These are phyloP conservation scores for Formica exsecta DNA, from an alignment of 1,140 invertebrate genomes.

Conservation along the genomic window DNA sequence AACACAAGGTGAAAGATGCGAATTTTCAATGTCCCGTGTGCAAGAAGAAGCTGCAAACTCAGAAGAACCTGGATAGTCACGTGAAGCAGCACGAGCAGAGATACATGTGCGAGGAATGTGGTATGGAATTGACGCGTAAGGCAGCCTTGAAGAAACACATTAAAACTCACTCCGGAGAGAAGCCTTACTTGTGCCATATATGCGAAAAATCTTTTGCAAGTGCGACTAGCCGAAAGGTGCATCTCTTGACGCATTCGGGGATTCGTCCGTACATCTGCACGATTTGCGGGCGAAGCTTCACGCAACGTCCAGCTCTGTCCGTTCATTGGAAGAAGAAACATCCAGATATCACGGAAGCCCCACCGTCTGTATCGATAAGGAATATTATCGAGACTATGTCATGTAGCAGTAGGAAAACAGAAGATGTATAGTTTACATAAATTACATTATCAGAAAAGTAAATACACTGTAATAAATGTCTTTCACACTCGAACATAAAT, in stretches of 20 bases:
- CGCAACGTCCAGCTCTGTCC: constrained; percentile 55
- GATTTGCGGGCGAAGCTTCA: constrained; percentile 74
- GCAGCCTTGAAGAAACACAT: constrained; percentile 87
- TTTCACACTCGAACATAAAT: too few species aligned
- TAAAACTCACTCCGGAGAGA: constrained; percentile 86
- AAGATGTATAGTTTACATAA: background rate
- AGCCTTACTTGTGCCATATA: constrained; percentile 84
- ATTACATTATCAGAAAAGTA: background rate
- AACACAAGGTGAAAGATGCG: constrained; percentile 74
- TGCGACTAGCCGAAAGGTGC: constrained; percentile 79
- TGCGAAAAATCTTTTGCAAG: constrained; percentile 83
- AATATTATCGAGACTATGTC: constrained; percentile 31
- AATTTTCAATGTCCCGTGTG: constrained; percentile 83
- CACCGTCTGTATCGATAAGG: constrained; percentile 57
- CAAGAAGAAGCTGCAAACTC: constrained; percentile 83
- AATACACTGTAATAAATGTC: background rate
- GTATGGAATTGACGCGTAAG: constrained; percentile 73
- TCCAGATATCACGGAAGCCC: constrained; percentile 57
- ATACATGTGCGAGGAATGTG: constrained; percentile 74
- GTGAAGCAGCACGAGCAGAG: constrained; percentile 82
- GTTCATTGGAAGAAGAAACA: constrained; percentile 82
- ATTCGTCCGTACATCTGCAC: constrained; percentile 88
- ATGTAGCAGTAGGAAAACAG: background rate
- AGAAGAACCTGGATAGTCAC: constrained; percentile 84
- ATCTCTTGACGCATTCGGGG: constrained; percentile 88